Base-by-base conservation (phyloP, 53 echinoderm and acorn worm species). In the Antedon mediterranea region DNA sequence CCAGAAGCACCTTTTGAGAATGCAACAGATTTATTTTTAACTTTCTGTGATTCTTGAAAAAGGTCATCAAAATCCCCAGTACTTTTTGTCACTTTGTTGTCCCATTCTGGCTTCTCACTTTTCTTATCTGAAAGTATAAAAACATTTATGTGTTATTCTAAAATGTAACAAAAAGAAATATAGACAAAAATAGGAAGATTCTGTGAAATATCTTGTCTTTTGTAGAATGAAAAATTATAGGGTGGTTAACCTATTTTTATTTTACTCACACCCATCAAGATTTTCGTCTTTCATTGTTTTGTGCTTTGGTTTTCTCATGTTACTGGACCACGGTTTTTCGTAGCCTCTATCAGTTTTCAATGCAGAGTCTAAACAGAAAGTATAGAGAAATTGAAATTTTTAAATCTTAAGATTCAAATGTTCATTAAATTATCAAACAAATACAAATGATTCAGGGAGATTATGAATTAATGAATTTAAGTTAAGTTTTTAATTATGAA, bases 221-320 rank as follows among this genome's bases (percentile, higher is more conserved):
- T n/a, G n/a, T n/a, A n/a, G n/a, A n/a, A n/a, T n/a, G n/a, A n/a
- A n/a, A n/a, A n/a, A n/a, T n/a, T n/a, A n/a, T n/a, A n/a, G n/a
- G n/a, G n/a, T n/a, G n/a, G n/a, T 4, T 37, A 37, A 37, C 11
- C 4, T 11, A 37, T 37, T 6, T 6, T 37, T 37, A 37, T 37
- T 37, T n/a, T 7, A 41, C 57, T 11, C 57, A 57, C 23, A 18
- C 11, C 57, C 57, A 18, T 57, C 57, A 6, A 57, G 9, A 26
- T 2, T 26, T 18, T 57, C 57, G 9, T 57, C 57, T 57, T 18
- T 57, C n/a, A 34, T 28, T 31, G 29, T 71, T 84, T 88, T 75
- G 79, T 85, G 85, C 85, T 82, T 81, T 0, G 44, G 78, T 77
- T 89, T 91, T 86, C 88, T 95, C 97, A 95, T 95, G 88, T 95